Base-by-base conservation (phyloP, 2,888 invertebrate species). In the Spilarctia lutea region DNA sequence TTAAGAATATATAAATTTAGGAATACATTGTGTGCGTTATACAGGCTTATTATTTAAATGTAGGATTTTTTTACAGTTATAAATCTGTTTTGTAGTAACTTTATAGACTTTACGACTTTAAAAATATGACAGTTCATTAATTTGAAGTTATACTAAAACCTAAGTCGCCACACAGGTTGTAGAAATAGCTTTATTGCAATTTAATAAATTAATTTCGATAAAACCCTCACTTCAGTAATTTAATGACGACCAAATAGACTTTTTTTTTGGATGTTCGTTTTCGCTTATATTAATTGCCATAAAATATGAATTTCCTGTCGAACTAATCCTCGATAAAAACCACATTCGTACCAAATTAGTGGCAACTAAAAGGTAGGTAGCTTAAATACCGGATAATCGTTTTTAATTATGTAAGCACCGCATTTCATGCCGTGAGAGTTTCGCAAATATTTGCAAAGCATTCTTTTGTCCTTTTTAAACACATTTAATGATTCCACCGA, bases 401-500 rank as follows among this genome's bases (percentile, higher is more conserved):
- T 79, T 45, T 84, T 67, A 76, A 81, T 84, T 78, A 81, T 85
- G 77, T 79, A 78, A 79, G 74, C 80, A 78, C 72, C 73, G 73
- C 68, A 78, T 77, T 80, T 74, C 72, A 77, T 70, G 69, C 82
- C 89, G 91, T 91, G 90, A 90, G 91, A 93, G 93, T 90, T 91
- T 89, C 84, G 90, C 93, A 91, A 93, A 94, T 92, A 92, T 93
- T 94, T 89, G 93, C 92, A 83, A 90, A 86, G 82, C 82, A 84
- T 86, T 91, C 89, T 88, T 88, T 90, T 88, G 87, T 89, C 85
- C 85, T 84, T 85, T 80, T 68, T 82, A 80, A 89, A 91, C 90
- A 86, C 86, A 87, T 92, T 93, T 93, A 93, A 94, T 93, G 93
- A 92, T 94, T 92, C 92, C 89, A 84, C 90, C 91, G 85, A 91